phyloP scores from a whole-genome alignment of 2,113 vertebrate species.

The Rutilus rutilus region DNA sequence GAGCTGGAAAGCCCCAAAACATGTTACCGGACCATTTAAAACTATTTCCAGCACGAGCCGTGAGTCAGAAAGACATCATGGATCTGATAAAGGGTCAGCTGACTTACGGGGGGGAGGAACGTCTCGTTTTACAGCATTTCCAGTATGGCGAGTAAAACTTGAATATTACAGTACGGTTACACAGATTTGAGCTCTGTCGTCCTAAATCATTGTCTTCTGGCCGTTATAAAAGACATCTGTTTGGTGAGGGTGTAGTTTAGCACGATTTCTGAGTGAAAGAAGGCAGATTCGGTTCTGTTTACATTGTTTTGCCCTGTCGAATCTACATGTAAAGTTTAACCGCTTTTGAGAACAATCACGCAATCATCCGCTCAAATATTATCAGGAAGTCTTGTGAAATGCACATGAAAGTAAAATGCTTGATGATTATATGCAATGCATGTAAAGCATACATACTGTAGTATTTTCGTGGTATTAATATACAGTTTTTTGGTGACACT shows the following conservation, averaged over 20 bases:
- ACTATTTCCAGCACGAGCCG: slow-evolving; percentile 51
- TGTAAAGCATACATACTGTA: neutral
- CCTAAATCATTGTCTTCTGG: neutral
- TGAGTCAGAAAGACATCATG: slow-evolving; percentile 61
- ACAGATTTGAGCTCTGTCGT: neutral
- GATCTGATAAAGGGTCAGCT: slow-evolving; percentile 57
- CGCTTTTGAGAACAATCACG: neutral
- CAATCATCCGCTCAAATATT: neutral
- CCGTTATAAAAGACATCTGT: slow-evolving; percentile 31
- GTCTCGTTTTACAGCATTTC: neutral
- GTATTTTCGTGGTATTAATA: no score
- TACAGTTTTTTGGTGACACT: no score
- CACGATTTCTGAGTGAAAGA: neutral
- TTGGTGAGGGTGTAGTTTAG: slow-evolving; percentile 18
- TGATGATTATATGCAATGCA: neutral
- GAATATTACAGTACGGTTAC: neutral
- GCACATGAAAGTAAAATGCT: neutral
- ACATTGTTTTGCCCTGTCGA: slow-evolving; percentile 11
- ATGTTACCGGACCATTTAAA: slow-evolving; percentile 56
- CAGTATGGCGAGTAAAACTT: neutral
- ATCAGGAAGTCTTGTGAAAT: neutral
- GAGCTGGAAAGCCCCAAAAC: slow-evolving; percentile 76
- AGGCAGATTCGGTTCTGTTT: neutral
- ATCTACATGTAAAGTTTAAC: neutral
- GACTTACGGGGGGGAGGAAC: slow-evolving; percentile 16